phyloP scores from a whole-genome alignment of 2,113 vertebrate species.

The Anguilla rostrata region DNA sequence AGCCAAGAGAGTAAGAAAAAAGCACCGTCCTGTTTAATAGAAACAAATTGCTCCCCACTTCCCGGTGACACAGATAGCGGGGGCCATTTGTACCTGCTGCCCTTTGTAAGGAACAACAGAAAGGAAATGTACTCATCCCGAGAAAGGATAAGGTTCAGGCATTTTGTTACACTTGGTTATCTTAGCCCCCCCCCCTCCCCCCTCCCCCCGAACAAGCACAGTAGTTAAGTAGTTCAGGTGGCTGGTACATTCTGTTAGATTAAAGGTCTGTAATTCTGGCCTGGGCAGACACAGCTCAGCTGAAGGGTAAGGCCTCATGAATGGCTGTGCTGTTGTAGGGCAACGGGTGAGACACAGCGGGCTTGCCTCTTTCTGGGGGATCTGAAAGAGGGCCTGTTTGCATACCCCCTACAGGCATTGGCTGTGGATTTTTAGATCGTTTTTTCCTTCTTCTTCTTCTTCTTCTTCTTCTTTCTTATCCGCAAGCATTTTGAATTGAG shows the following conservation, averaged over 20 bases:
- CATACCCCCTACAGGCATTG: constrained; percentile 56
- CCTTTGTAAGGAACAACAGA: constrained; percentile 67
- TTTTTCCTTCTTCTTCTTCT: neutral
- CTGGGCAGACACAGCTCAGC: constrained; percentile 68
- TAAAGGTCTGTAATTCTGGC: constrained; percentile 72
- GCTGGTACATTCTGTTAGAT: constrained; percentile 75
- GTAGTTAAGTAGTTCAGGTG: constrained; percentile 72
- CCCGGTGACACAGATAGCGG: constrained; percentile 55
- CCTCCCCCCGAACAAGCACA: constrained; percentile 56
- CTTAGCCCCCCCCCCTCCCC: constrained; percentile 45
- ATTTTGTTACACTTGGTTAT: constrained; percentile 67
- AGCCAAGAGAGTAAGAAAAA: constrained; percentile 65
- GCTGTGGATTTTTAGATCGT: constrained; percentile 51
- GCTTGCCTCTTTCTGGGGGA: constrained; percentile 34
- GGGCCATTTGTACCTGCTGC: constrained; percentile 61
- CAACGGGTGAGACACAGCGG: constrained; percentile 61
- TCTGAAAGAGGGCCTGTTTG: constrained; percentile 55
- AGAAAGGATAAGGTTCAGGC: constrained; percentile 62
- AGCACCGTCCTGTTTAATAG: constrained; percentile 63
- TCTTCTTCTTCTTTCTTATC: neutral
- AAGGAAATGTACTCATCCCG: constrained; percentile 63
- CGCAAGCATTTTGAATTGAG: constrained; percentile 29
- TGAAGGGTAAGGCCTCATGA: constrained; percentile 60
- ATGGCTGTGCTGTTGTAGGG: constrained; percentile 70
- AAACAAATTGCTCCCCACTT: constrained; percentile 69